phyloP scores from a whole-genome alignment of 2,888 invertebrate genomes.

The Stegophylla sp. region DNA sequence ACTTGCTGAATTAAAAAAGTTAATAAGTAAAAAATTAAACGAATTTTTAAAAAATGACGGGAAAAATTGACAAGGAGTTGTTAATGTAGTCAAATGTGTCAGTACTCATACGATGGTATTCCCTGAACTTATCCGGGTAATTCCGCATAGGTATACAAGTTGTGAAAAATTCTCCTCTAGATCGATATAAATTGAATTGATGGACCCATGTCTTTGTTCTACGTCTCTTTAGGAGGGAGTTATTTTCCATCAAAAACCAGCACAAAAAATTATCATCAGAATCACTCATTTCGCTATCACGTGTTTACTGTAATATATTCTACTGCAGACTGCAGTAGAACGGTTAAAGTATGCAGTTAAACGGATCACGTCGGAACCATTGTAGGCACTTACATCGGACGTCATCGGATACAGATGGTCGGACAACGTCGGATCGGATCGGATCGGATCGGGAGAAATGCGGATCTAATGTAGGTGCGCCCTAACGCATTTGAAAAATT shows the following conservation, averaged over 20 bases:
- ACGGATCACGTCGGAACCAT: constrained; percentile 6
- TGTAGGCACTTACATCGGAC: not conserved
- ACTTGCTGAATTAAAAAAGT: not conserved
- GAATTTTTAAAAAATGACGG: not conserved
- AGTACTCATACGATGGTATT: no score
- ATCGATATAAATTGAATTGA: not conserved
- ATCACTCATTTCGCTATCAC: not conserved
- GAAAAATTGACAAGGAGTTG: not conserved
- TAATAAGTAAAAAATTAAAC: not conserved
- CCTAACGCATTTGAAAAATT: no score
- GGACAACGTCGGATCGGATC: constrained; percentile 7
- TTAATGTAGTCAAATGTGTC: no score
- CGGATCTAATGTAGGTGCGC: no score
- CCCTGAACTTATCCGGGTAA: no score
- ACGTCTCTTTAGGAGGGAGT: not conserved
- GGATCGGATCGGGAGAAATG: not conserved
- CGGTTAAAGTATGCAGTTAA: constrained; percentile 5
- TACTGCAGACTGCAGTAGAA: not conserved
- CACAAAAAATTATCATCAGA: constrained; percentile 15
- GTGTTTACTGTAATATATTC: constrained; percentile 2
- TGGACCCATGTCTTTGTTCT: not conserved
- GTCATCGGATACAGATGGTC: not conserved
- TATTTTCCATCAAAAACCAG: not conserved
- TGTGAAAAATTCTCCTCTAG: no score
- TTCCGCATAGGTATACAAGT: no score